A percentile compares a stretch with the other conserved stretches of the same genome.
These are phyloP conservation scores for Chrysoperla carnea DNA, from an alignment of 1,140 invertebrate genomes.

Conservation along the genomic window DNA sequence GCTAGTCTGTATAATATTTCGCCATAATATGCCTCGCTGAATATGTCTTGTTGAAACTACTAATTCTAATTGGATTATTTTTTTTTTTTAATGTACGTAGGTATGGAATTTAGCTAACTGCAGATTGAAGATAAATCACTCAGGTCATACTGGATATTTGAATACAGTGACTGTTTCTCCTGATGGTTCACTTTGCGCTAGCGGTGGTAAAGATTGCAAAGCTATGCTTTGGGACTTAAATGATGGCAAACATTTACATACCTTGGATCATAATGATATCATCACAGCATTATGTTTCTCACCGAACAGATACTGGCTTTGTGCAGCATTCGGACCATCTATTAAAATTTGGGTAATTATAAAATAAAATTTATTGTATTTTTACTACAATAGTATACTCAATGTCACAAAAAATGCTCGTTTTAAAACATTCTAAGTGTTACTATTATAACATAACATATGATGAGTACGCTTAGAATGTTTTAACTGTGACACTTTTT, in stretches of 20 bases:
- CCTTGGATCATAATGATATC: constrained; percentile 94
- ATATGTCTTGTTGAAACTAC: constrained; percentile 35
- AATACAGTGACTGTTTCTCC: constrained; percentile 99
- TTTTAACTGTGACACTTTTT: too few relatives aligned
- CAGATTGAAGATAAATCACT: constrained; percentile 96
- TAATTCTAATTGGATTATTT: background rate
- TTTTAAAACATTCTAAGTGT: too few relatives aligned
- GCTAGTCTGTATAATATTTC: too few relatives aligned
- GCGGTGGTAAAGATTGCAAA: constrained; percentile 98
- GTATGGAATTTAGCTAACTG: constrained; percentile 99
- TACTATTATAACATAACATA: too few relatives aligned
- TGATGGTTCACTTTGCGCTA: constrained; percentile 97
- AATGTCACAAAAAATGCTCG: too few relatives aligned
- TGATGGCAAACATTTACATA: constrained; percentile 98
- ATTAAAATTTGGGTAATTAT: constrained; percentile 90
- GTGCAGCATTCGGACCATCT: constrained; percentile 95
- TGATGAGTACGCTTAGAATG: too few relatives aligned
- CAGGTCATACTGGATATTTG: constrained; percentile 91
- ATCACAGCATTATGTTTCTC: constrained; percentile 98
- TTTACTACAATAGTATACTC: background rate
- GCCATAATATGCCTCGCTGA: too few relatives aligned
- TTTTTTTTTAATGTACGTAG: constrained; percentile 29
- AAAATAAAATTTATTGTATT: too few relatives aligned
- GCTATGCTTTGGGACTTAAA: constrained; percentile 99
- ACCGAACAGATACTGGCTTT: constrained; percentile 97